Evolutionary conservation across 2,797 vertebrate species (phyloP).

Genomic region (Argentina silus): DNA sequence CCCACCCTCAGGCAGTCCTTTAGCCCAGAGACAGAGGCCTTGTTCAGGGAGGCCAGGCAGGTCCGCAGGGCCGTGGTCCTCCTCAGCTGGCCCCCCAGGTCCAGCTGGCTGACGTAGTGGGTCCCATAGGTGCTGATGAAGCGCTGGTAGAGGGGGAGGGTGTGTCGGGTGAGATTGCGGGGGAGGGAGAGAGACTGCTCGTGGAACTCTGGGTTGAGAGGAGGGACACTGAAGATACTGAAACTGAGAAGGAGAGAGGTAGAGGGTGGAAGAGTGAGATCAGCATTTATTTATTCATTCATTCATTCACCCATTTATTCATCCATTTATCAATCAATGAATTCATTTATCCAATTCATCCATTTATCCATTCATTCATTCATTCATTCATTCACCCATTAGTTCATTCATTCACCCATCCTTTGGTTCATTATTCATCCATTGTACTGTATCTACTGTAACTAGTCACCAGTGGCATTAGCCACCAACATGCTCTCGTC

Average conservation of each 20-base stretch:
- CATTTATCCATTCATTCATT: no score
- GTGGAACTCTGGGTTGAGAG: background rate
- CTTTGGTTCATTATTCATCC: no score
- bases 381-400: no score
- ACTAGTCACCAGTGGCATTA: no score
- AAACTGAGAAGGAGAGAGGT: background rate
- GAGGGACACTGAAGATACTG: background rate
- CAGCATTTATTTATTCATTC: background rate
- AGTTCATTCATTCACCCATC: no score
- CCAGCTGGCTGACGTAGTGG: background rate
- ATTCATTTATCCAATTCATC: no score
- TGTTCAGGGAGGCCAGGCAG: conserved; percentile 6
- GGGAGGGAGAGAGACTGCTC: background rate
- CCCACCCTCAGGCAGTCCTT: background rate
- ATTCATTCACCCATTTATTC: no score
- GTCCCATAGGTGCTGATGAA: background rate
- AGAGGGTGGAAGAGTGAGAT: background rate
- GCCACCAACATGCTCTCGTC: no score
- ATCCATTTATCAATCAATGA: no score
- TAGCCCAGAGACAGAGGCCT: background rate
- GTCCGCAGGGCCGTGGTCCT: background rate
- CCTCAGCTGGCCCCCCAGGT: background rate
- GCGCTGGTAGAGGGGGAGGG: background rate
- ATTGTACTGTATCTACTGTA: no score
- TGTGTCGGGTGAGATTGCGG: background rate